phyloP scores from a whole-genome alignment of 2,888 invertebrate species.

The Caenorhabditis sp. region DNA sequence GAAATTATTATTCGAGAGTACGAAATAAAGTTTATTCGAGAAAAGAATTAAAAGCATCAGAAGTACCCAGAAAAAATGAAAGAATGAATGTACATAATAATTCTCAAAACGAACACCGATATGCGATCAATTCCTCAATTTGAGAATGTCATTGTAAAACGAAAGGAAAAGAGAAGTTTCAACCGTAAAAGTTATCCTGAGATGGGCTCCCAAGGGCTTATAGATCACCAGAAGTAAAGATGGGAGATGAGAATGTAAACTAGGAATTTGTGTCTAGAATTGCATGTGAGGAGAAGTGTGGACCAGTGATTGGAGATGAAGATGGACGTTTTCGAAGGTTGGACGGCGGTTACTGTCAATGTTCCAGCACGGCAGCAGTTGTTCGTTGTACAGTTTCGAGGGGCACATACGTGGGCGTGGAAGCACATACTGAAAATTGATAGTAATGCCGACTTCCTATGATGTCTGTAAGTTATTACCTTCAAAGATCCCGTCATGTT shows the following conservation, averaged over 20 bases:
- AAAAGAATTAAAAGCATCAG: constrained; percentile 13
- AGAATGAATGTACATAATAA: constrained; percentile 26
- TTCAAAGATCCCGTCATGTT: constrained; percentile 56
- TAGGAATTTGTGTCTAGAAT: constrained; percentile 19
- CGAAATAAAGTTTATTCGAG: constrained; percentile 22
- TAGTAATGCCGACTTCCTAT: too few relatives aligned
- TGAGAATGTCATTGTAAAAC: constrained; percentile 24
- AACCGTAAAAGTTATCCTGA: constrained; percentile 47
- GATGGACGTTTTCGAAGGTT: constrained; percentile 70
- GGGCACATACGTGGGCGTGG: constrained; percentile 63
- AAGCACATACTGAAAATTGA: constrained; percentile 59
- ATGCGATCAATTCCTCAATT: constrained; percentile 42
- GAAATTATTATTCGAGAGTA: constrained; percentile 51
- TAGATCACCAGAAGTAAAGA: constrained; percentile 49
- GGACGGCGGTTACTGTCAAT: constrained; percentile 62
- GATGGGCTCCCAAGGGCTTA: constrained; percentile 36
- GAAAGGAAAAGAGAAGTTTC: constrained; percentile 23
- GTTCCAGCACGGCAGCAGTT: constrained; percentile 68
- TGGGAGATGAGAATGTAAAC: constrained; percentile 1
- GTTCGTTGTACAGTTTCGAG: constrained; percentile 60
- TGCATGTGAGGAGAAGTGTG: constrained; percentile 52
- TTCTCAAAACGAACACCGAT: constrained; percentile 41
- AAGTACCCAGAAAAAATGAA: constrained; percentile 32
- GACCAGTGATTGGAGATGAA: constrained; percentile 67
- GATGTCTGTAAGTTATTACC: constrained; percentile 45